These are phyloP conservation scores for Choristoneura fumiferana DNA, from an alignment of 1,140 invertebrate species.

Conservation along the genomic window DNA sequence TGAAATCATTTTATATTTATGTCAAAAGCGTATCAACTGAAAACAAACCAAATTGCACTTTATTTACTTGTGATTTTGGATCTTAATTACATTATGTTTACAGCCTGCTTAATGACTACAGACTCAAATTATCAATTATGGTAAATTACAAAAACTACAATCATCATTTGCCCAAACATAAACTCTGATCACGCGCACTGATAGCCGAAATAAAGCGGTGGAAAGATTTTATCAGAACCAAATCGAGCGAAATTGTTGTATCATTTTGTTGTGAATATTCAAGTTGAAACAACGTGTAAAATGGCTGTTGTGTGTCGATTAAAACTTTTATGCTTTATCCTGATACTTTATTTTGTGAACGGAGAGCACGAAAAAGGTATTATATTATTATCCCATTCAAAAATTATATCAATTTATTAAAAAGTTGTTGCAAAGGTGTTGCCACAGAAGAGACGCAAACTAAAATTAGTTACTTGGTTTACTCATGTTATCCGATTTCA, in stretches of 20 bases:
- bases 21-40: too few relatives aligned
- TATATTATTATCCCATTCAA: too few relatives aligned
- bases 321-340: slow-evolving; percentile 17
- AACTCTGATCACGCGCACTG: neutral
- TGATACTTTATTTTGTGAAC: neutral
- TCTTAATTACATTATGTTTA: too few relatives aligned
- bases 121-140: neutral
- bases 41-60: too few relatives aligned
- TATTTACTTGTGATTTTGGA: too few relatives aligned
- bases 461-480: too few relatives aligned
- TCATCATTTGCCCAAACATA: slow-evolving; percentile 8
- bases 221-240: slow-evolving; percentile 11
- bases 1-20: too few relatives aligned
- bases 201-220: slow-evolving; percentile 7
- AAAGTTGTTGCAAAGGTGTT: too few relatives aligned
- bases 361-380: slow-evolving; percentile 27
- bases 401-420: too few relatives aligned
- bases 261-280: slow-evolving; percentile 35
- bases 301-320: slow-evolving; percentile 22
- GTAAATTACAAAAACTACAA: slow-evolving; percentile 10
- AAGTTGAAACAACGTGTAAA: slow-evolving; percentile 29
- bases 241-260: slow-evolving; percentile 31
- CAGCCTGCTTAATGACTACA: neutral
- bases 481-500: too few relatives aligned
- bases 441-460: too few relatives aligned